Conservation (phyloP, 2,888 invertebrate genomes). For the Agrochola lychnidis region DNA sequence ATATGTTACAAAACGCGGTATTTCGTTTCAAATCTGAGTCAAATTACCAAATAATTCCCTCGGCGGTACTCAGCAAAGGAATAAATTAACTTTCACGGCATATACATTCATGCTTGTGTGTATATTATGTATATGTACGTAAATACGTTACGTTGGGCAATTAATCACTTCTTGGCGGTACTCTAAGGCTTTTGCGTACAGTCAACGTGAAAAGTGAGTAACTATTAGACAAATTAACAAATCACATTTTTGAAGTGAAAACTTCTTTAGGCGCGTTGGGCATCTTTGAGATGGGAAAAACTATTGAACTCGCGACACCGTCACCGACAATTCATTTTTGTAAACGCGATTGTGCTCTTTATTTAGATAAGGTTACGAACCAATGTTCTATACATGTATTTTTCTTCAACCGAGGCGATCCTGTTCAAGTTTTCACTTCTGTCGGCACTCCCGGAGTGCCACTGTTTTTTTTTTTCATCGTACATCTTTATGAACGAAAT, state of each 20-base stretch:
- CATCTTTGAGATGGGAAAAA: no score
- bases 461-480: neutral
- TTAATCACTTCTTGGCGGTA: conserved; percentile 52
- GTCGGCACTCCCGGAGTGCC: no score
- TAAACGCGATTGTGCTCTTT: no score
- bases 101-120: conserved; percentile 20
- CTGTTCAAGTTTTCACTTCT: no score
- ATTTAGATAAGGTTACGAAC: no score
- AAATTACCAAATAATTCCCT: conserved; percentile 63
- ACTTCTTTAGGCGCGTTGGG: no score
- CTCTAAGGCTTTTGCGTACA: conserved; percentile 43
- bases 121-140: conserved; percentile 18
- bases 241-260: neutral
- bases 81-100: conserved; percentile 54
- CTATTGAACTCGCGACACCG: no score
- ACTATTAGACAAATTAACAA: neutral
- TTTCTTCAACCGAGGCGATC: no score
- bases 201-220: conserved; percentile 16
- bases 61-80: conserved; percentile 37
- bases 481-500: neutral
- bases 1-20: conserved; percentile 41
- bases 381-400: no score
- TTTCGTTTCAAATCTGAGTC: conserved; percentile 47
- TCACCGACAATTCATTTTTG: no score
- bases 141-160: conserved; percentile 51